Evolutionary conservation across 2,888 invertebrate species (phyloP).

Genomic region (Drosophila nr. perissopoda): DNA sequence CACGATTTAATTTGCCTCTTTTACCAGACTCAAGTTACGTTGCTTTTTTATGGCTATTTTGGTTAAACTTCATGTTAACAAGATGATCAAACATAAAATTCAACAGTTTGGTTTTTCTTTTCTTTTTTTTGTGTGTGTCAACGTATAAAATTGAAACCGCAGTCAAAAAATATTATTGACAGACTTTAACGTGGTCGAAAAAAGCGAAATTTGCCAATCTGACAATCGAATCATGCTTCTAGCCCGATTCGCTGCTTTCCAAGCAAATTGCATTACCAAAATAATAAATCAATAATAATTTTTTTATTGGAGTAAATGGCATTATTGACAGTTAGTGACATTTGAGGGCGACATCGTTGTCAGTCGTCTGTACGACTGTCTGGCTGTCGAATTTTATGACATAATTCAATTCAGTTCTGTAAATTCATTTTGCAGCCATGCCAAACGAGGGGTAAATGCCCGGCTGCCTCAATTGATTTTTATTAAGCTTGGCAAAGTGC

Average conservation of each 20-base stretch:
- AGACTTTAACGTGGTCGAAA: slow-evolving; percentile 8
- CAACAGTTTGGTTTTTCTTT: neutral
- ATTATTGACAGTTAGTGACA: slow-evolving; percentile 60
- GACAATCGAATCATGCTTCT: slow-evolving; percentile 18
- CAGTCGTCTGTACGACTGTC: slow-evolving; percentile 34
- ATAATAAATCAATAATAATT: slow-evolving; percentile 75
- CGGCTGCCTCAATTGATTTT: slow-evolving; percentile 58
- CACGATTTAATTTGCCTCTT: slow-evolving; percentile 58
- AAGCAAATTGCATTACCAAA: slow-evolving; percentile 72
- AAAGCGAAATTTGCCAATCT: slow-evolving; percentile 4
- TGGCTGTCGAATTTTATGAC: slow-evolving; percentile 53
- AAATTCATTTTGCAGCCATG: slow-evolving; percentile 60
- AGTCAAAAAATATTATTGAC: slow-evolving; percentile 13
- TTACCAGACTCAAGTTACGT: slow-evolving; percentile 20
- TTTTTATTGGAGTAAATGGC: slow-evolving; percentile 64
- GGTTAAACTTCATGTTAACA: slow-evolving; percentile 30
- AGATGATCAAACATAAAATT: slow-evolving; percentile 1
- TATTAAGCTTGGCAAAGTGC: slow-evolving; percentile 29
- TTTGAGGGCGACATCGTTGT: slow-evolving; percentile 13
- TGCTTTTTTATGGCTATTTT: slow-evolving; percentile 9
- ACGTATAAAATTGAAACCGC: neutral
- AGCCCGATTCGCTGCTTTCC: neutral
- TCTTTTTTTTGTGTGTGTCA: neutral
- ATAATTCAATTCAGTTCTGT: slow-evolving; percentile 71
- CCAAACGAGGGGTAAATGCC: slow-evolving; percentile 18